Percentiles rank a stretch among this genome's conserved stretches.
Evolutionary conservation across 2,797 vertebrate genomes (phyloP).

Genomic region (Microctenopoma stevenorrisi): DNA sequence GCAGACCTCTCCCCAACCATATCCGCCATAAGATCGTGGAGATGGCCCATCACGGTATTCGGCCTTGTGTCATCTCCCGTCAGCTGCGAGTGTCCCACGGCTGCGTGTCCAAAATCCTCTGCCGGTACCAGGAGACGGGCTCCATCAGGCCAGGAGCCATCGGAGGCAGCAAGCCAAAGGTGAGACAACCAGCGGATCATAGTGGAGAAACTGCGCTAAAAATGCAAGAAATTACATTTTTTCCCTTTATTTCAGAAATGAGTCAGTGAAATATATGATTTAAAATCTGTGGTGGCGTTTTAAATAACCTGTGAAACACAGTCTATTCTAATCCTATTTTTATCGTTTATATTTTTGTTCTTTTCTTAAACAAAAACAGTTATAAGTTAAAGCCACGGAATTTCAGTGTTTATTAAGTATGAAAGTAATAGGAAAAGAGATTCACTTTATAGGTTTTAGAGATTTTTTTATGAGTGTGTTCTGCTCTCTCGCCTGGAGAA

Average conservation of each 20-base stretch:
- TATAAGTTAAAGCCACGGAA: too few relatives aligned
- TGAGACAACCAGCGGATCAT: conserved; percentile 69
- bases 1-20: conserved; percentile 97
- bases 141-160: conserved; percentile 98
- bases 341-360: too few relatives aligned
- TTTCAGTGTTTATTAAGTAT: too few relatives aligned
- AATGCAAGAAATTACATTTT: neutral
- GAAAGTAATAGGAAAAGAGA: neutral
- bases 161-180: conserved; percentile 98
- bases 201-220: neutral
- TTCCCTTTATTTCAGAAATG: neutral
- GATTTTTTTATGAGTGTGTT: too few relatives aligned
- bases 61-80: conserved; percentile 97
- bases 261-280: neutral
- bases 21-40: conserved; percentile 99
- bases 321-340: too few relatives aligned
- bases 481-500: too few relatives aligned
- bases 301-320: neutral
- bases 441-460: conserved; percentile 4
- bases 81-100: conserved; percentile 97
- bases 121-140: conserved; percentile 98
- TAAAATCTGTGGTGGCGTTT: neutral
- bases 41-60: conserved; percentile 98
- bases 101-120: conserved; percentile 98
- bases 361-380: too few relatives aligned